Conservation (phyloP, 2,113 vertebrate genomes). For the Pygoscelis adeliae region DNA sequence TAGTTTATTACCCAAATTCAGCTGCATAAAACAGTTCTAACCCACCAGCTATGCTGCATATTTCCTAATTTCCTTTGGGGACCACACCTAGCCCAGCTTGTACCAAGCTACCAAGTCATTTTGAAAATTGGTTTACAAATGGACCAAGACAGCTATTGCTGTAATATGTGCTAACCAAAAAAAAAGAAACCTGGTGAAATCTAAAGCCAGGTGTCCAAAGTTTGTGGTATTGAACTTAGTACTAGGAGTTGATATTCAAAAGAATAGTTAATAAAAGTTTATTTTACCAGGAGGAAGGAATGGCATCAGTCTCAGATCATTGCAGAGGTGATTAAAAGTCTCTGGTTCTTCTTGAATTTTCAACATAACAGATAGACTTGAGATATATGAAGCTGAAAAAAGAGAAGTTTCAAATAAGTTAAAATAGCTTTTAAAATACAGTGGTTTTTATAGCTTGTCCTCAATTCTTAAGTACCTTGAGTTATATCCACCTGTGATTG, state of each 20-base stretch:
- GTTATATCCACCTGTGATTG: slow-evolving; percentile 53
- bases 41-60: background rate
- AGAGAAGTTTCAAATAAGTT: background rate
- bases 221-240: background rate
- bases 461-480: slow-evolving; percentile 27
- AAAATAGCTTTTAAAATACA: slow-evolving; percentile 53
- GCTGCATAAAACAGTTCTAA: background rate
- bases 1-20: background rate
- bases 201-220: background rate
- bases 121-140: background rate
- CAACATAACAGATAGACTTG: background rate
- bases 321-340: background rate
- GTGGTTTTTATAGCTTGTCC: background rate
- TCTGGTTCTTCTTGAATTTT: background rate
- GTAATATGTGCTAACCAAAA: background rate
- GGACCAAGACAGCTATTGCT: background rate
- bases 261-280: background rate
- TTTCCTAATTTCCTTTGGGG: background rate
- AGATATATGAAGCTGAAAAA: background rate
- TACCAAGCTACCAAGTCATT: background rate
- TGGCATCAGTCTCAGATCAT: background rate
- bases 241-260: background rate
- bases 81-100: background rate
- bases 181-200: background rate
- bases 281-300: background rate